A percentile compares a stretch with the other conserved stretches of the same genome.
Conservation (phyloP, 2,888 invertebrate genomes). For the Branchipolynoe longqiensis region DNA sequence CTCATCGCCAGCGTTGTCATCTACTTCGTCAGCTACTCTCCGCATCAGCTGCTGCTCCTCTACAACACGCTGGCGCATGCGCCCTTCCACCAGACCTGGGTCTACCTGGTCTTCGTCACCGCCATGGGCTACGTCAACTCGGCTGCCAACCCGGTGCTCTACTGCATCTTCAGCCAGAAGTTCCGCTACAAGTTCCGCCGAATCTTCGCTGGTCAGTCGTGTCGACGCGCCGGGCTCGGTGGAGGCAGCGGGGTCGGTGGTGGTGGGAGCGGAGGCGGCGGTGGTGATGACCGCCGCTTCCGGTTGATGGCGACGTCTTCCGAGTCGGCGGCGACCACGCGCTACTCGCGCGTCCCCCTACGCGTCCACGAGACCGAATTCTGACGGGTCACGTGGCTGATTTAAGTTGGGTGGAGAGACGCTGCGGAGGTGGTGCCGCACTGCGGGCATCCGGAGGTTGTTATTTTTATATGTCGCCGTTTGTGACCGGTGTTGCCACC, state of each 20-base stretch:
- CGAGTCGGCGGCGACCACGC: slow-evolving; percentile 32
- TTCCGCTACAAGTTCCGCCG: slow-evolving; percentile 76
- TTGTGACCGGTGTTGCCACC: too few species aligned
- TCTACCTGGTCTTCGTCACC: slow-evolving; percentile 79
- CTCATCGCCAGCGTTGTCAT: slow-evolving; percentile 82
- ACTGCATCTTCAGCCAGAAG: slow-evolving; percentile 81
- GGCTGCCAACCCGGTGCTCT: slow-evolving; percentile 81
- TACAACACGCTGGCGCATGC: slow-evolving; percentile 75
- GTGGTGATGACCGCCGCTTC: not conserved
- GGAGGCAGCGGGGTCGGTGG: too few species aligned
- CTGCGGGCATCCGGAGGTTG: too few species aligned
- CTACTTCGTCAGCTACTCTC: slow-evolving; percentile 83
- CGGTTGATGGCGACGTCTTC: slow-evolving; percentile 40
- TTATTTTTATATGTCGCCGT: too few species aligned
- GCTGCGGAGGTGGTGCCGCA: too few species aligned
- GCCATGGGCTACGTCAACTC: slow-evolving; percentile 81
- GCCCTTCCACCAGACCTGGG: slow-evolving; percentile 79
- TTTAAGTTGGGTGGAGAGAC: too few species aligned
- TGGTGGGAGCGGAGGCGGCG: too few species aligned
- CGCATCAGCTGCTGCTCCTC: slow-evolving; percentile 81
- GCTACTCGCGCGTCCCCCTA: slow-evolving; percentile 53
- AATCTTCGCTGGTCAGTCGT: slow-evolving; percentile 66
- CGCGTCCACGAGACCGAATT: slow-evolving; percentile 46
- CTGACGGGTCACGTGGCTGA: not conserved
- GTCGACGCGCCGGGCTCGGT: not conserved